These are phyloP conservation scores for Leptobrachium ailaonicum DNA, from an alignment of 2,113 vertebrate genomes.

Conservation along the genomic window DNA sequence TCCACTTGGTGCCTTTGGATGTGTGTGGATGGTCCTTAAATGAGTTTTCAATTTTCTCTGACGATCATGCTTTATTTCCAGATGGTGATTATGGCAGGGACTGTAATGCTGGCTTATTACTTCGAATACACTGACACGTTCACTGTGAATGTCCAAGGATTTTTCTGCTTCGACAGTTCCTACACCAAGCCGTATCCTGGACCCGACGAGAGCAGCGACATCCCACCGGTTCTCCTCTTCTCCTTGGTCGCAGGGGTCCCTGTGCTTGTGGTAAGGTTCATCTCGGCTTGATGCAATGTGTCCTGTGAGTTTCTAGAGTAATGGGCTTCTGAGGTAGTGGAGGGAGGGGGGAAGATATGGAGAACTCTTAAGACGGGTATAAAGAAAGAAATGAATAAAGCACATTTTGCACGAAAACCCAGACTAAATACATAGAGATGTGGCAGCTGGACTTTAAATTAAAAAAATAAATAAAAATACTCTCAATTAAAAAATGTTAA, in stretches of 20 bases:
- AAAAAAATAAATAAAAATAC: too few species aligned
- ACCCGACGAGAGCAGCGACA: conserved; percentile 87
- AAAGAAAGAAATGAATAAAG: too few species aligned
- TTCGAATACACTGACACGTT: conserved; percentile 97
- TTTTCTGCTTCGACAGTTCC: conserved; percentile 93
- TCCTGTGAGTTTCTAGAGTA: not conserved
- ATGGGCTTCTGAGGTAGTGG: not conserved
- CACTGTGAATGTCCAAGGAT: conserved; percentile 90
- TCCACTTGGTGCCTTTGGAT: conserved; percentile 50
- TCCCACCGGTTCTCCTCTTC: conserved; percentile 88
- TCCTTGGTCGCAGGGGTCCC: conserved; percentile 85
- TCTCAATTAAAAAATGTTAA: too few species aligned
- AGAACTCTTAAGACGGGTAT: too few species aligned
- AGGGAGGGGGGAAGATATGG: not conserved
- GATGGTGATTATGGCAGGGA: conserved; percentile 98
- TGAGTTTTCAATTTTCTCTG: conserved; percentile 62
- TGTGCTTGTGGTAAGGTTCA: conserved; percentile 83
- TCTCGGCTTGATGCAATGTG: not conserved
- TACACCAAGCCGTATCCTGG: conserved; percentile 93
- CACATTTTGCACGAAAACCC: too few species aligned
- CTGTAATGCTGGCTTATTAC: conserved; percentile 95
- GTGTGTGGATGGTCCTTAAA: conserved; percentile 55
- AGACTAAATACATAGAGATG: too few species aligned
- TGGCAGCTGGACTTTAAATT: too few species aligned
- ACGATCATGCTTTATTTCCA: conserved; percentile 95